These are phyloP conservation scores for Exaiptasia diaphana DNA, from an alignment of 64 coral and sea anemone genomes.

Conservation along the genomic window DNA sequence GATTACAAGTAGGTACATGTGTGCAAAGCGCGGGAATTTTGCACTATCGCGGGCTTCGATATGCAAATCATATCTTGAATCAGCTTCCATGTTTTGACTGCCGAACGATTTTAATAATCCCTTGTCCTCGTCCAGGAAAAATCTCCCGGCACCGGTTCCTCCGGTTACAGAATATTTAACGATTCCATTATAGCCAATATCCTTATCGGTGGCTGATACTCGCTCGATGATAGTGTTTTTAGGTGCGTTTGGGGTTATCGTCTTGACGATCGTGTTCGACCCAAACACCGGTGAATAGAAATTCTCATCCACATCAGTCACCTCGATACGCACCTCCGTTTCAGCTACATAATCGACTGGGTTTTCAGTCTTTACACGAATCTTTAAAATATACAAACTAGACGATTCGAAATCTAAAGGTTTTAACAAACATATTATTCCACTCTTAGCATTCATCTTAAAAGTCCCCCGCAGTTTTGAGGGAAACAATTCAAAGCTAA, in stretches of 20 bases:
- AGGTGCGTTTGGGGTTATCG: constrained; percentile 31
- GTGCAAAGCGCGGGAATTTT: constrained; percentile 44
- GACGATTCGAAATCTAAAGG: constrained; percentile 56
- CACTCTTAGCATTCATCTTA: constrained; percentile 76
- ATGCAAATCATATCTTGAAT: constrained; percentile 63
- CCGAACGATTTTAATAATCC: constrained; percentile 51
- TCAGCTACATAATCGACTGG: constrained; percentile 1
- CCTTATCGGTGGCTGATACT: constrained; percentile 64
- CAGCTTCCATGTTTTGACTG: constrained; percentile 41
- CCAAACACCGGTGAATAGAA: constrained; percentile 63
- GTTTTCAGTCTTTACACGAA: constrained; percentile 5
- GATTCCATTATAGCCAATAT: constrained; percentile 49
- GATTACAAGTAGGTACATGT: constrained; percentile 50
- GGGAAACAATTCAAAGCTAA: constrained; percentile 19
- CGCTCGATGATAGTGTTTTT: constrained; percentile 9
- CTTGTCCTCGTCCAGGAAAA: constrained; percentile 41
- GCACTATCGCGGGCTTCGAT: constrained; percentile 70
- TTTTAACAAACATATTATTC: constrained; percentile 77
- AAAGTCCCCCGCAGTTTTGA: constrained; percentile 39
- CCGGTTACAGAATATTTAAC: constrained; percentile 51
- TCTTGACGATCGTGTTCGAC: not conserved
- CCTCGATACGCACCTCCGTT: constrained; percentile 42
- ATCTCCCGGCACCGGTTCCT: constrained; percentile 74
- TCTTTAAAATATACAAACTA: constrained; percentile 26
- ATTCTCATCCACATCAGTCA: constrained; percentile 75